Conservation (phyloP, 2,888 invertebrate species). For the Tricholauxania praeusta region DNA sequence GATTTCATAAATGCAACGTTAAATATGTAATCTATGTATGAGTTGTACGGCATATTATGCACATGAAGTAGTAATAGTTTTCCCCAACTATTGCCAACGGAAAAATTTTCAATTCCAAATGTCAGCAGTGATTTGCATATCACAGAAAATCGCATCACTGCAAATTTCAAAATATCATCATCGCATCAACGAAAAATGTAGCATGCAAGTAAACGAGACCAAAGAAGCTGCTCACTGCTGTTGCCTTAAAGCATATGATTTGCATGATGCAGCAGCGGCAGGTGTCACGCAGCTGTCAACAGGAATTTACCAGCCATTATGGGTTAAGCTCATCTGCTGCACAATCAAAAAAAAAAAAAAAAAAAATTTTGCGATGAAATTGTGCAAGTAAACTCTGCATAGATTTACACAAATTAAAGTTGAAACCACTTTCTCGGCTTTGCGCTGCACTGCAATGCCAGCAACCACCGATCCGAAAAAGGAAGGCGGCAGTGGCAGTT, state of each 20-base stretch:
- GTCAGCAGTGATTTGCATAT: constrained; percentile 25
- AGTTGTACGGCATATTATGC: too few species aligned
- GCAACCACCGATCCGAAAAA: not conserved
- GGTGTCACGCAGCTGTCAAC: constrained; percentile 32
- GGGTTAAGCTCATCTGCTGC: too few species aligned
- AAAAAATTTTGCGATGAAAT: too few species aligned
- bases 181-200: not conserved
- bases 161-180: not conserved
- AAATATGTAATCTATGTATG: not conserved
- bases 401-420: not conserved
- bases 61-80: too few species aligned
- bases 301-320: constrained; percentile 11
- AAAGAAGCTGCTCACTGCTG: not conserved
- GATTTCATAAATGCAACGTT: constrained; percentile 15
- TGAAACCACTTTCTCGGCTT: not conserved
- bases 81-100: too few species aligned
- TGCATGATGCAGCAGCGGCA: not conserved
- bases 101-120: too few species aligned
- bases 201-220: constrained; percentile 3
- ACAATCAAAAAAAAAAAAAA: too few species aligned
- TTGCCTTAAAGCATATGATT: not conserved
- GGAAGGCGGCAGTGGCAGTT: constrained; percentile 11
- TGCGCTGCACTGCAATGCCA: not conserved
- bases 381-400: too few species aligned
- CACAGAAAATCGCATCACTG: constrained; percentile 16